Conservation (phyloP, 2,888 invertebrate species). For the Ennomos erosarius region DNA sequence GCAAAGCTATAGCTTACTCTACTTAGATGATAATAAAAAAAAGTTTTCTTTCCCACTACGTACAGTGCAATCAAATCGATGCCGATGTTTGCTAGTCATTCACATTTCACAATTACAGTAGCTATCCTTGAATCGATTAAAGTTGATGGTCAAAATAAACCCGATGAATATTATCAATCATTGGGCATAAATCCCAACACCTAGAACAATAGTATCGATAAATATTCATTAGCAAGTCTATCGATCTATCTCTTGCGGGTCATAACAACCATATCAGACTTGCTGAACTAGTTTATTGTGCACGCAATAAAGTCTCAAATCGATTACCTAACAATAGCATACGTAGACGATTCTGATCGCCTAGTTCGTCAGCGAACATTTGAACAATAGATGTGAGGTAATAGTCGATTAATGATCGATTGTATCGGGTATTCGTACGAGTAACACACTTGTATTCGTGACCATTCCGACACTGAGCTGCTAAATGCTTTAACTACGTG, state of each 20-base stretch:
- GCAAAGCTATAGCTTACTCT: no score
- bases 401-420: constrained; percentile 58
- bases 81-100: no score
- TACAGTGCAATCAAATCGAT: no score
- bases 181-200: constrained; percentile 33
- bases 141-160: constrained; percentile 16
- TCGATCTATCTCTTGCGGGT: constrained; percentile 46
- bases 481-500: constrained; percentile 34
- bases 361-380: constrained; percentile 57
- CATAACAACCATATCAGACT: constrained; percentile 15
- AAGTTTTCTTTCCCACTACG: no score
- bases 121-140: constrained; percentile 16
- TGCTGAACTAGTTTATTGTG: constrained; percentile 26
- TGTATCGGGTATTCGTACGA: constrained; percentile 46
- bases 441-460: constrained; percentile 49
- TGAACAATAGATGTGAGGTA: constrained; percentile 51
- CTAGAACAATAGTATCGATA: constrained; percentile 57
- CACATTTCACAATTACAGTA: background rate
- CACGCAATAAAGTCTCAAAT: constrained; percentile 39
- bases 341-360: constrained; percentile 30
- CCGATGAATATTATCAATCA: constrained; percentile 19
- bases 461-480: constrained; percentile 59
- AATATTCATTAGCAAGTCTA: constrained; percentile 67
- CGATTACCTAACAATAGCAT: constrained; percentile 29
- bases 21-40: no score